A percentile compares a stretch with the other conserved stretches of the same genome.
These are phyloP conservation scores for Cacoxenus indagator DNA, from an alignment of 2,888 invertebrate species.

Conservation along the genomic window DNA sequence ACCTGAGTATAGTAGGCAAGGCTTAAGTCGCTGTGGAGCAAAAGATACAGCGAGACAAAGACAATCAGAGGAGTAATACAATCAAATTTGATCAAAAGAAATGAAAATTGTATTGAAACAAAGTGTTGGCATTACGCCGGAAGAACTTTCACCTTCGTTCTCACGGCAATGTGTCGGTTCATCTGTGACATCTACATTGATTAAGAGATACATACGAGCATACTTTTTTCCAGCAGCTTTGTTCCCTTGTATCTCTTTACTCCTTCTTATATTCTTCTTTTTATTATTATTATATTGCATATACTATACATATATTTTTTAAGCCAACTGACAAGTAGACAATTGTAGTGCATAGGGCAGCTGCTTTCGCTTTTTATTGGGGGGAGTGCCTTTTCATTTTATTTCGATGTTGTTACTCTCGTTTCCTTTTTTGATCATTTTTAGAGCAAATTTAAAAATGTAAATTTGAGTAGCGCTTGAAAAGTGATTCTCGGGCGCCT, in stretches of 20 bases:
- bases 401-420: neutral
- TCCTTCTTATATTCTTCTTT: neutral
- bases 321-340: neutral
- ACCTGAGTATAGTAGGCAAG: constrained; percentile 52
- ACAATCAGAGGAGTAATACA: constrained; percentile 9
- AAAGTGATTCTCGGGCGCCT: constrained; percentile 22
- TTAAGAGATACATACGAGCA: neutral
- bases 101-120: too few relatives aligned
- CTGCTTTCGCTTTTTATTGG: constrained; percentile 35
- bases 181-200: neutral
- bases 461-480: neutral
- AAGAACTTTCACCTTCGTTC: constrained; percentile 60
- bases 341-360: constrained; percentile 32
- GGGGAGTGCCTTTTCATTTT: neutral
- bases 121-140: constrained; percentile 45
- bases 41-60: neutral
- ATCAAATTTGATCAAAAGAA: neutral
- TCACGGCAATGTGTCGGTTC: neutral
- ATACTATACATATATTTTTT: neutral
- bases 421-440: too few relatives aligned
- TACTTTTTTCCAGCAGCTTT: neutral
- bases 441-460: neutral
- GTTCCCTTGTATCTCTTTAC: neutral
- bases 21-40: constrained; percentile 38
- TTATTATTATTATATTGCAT: neutral